A percentile compares a stretch with the other conserved stretches of the same genome.
These are phyloP conservation scores for Lithobius niger DNA, from an alignment of 1,140 invertebrate species.

Conservation along the genomic window DNA sequence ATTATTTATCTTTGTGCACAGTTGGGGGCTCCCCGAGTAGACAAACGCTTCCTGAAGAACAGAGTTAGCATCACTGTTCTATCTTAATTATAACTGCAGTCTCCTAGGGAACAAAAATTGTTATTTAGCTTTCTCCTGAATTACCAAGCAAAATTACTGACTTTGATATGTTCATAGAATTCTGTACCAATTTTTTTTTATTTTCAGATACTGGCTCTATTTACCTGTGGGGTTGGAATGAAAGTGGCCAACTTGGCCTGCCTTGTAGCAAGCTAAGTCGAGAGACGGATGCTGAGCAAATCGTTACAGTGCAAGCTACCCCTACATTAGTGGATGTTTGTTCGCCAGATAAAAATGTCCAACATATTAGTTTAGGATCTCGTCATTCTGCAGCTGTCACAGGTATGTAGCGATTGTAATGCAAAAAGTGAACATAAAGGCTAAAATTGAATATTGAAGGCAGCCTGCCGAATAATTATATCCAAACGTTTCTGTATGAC, in stretches of 20 bases:
- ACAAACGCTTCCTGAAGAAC: too few species aligned
- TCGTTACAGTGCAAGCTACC: not conserved
- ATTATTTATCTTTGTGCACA: too few species aligned
- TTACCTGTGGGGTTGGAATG: conserved; percentile 77
- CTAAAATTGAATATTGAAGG: too few species aligned
- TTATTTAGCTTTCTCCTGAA: too few species aligned
- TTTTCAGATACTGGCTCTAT: conserved; percentile 38
- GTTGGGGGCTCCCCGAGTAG: too few species aligned
- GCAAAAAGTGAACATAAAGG: too few species aligned
- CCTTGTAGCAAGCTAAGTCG: conserved; percentile 20
- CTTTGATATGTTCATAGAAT: conserved; percentile 3
- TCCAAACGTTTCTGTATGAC: too few species aligned
- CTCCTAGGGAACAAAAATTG: too few species aligned
- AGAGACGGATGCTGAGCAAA: not conserved
- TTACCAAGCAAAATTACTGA: not conserved
- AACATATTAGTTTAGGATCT: conserved; percentile 4
- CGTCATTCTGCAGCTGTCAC: not conserved
- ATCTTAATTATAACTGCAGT: too few species aligned
- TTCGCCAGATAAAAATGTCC: not conserved
- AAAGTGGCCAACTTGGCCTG: conserved; percentile 58
- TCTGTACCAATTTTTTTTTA: conserved; percentile 1
- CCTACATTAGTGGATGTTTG: not conserved
- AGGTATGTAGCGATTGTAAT: too few species aligned
- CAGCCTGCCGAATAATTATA: too few species aligned
- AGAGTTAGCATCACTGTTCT: too few species aligned